phyloP scores from a whole-genome alignment of 2,888 invertebrate genomes.

The Norana najaformis region DNA sequence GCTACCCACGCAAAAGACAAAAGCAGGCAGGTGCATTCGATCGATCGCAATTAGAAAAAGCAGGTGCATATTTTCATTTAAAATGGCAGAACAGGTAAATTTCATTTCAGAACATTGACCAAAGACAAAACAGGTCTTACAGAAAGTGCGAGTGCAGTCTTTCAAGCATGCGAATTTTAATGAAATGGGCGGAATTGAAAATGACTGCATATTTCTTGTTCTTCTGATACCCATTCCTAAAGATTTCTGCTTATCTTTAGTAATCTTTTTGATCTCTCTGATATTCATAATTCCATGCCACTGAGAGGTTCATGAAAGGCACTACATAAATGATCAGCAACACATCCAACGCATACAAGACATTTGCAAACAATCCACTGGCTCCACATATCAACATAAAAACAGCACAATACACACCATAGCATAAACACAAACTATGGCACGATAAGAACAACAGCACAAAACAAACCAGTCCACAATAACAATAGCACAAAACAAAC shows the following conservation, averaged over 20 bases:
- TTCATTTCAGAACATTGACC: not conserved
- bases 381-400: not conserved
- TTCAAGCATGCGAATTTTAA: not conserved
- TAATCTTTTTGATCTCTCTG: not conserved
- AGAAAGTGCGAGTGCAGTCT: not conserved
- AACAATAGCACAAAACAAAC: not conserved
- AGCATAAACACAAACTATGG: not conserved
- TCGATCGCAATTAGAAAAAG: not conserved
- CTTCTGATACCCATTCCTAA: not conserved
- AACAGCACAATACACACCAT: not conserved
- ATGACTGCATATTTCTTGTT: not conserved
- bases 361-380: not conserved
- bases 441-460: not conserved
- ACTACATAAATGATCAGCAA: not conserved
- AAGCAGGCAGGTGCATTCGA: not conserved
- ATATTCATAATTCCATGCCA: not conserved
- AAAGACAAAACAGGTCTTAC: not conserved
- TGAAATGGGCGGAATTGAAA: not conserved
- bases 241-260: not conserved
- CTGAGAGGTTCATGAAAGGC: not conserved
- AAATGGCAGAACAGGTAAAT: not conserved
- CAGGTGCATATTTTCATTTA: not conserved
- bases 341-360: not conserved
- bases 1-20: not conserved
- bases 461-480: too few relatives aligned